Base-by-base conservation (phyloP, 2,113 vertebrate species). In the Platysternon megacephalum region DNA sequence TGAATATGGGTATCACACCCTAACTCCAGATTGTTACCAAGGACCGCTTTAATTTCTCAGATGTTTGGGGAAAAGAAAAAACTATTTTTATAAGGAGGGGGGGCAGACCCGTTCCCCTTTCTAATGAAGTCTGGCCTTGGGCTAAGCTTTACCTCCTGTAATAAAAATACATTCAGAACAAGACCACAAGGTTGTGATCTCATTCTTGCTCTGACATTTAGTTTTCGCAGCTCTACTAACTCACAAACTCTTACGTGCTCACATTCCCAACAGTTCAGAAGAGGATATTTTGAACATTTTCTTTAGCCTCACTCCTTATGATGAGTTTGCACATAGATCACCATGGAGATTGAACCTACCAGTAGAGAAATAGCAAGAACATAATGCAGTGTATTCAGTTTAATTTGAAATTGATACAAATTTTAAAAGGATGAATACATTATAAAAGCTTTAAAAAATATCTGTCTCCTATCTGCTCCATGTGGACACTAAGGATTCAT, bases 241-340 rank as follows among this genome's bases (percentile, higher is more conserved):
- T 87, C 83, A 35, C 14, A 78, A 79, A 79, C 28, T 79, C 12
- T 88, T 86, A 21, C 74, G 39, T 56, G 11, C 11, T 52, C 2
- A 0, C 1, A 0, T 51, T 9, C 26, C 26, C 74, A 74, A 17
- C 80, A 87, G 24, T 79, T 53, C 16, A 56, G 46, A 4, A 1
- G 61, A 78, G 35, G 46, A 13, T 42, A 79, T 55, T 21, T 68
- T 85, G 8, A 19, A 42, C 13, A 10, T 68, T 89, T 87, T 11
- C 16, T 91, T 21, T 58, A 83, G 6, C 51, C 14, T 24, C 12
- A 2, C 17, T 17, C 46, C 90, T 86, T 74, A 55, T 6, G 82
- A 85, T 2, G 88, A 52, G 21, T 85, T 81, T 78, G n/a, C 26
- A 91, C 92, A 65, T 48, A 82, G 17, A 24, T 87, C 3, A 0